Evolutionary conservation across 30 jellyfish, hydroid and myxozoan genomes (phyloP), one percentile per base, ranked within the genome.

Genomic region (Hydractinia symbiolongicarpus): DNA sequence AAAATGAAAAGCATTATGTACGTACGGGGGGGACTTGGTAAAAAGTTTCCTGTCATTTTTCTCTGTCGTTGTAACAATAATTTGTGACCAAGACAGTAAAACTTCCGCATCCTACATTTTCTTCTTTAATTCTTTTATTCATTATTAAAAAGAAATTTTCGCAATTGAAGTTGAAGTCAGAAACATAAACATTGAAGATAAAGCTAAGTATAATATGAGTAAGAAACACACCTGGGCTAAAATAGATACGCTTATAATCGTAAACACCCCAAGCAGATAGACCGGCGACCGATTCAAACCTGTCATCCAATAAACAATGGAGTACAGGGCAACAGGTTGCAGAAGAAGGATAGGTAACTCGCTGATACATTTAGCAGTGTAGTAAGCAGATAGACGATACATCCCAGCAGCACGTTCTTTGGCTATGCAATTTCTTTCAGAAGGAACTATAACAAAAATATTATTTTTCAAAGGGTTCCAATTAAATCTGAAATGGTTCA

Each of bases 321-420:
- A 55, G 91, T 83, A 82, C 19, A 81, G 53, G 0, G 82, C 60
- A 67, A 82, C 55, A 51, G 89, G 95, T 61, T 82, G 95, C 6
- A 87, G 64, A 16, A 87, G 13, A 4, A 81, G 67, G 52, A 82
- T n/a, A 7, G 95, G 95, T 17, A 87, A 55, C 50, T 87, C 95
- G 21, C 86, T 72, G 13, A 87, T n/a, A 30, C 79, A 54, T 56
- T 87, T 87, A 19, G 95, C 93, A 44, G 85, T 53, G 53, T 87
- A 87, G 55, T 87, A 87, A 11, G 94, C 88, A 4, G 95, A 87
- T 8, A 87, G 79, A 14, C 95, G 94, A 55, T 87, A 87, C 95
- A 87, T 87, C 5, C 95, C 95, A 68, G 95, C 90, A 49, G 95
- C 95, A 44, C 95, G 71, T 67, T 87, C 95, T 67, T 87, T 87